These are phyloP conservation scores for Penelope pileata DNA, from an alignment of 2,113 vertebrate genomes.

Conservation along the genomic window DNA sequence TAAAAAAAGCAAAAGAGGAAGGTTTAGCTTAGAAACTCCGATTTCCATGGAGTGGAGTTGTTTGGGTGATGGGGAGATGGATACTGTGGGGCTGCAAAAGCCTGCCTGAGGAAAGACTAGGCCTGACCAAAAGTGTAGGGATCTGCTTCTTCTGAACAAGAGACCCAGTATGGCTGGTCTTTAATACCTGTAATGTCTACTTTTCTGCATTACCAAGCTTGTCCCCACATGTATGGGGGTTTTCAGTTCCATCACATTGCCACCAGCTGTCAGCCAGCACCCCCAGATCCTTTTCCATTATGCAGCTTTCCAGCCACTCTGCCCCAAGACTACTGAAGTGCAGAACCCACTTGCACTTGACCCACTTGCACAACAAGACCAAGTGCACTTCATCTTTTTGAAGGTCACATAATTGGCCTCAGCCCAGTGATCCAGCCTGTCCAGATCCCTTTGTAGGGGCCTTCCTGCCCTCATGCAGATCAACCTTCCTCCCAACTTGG, in stretches of 20 bases:
- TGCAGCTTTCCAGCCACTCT: no score
- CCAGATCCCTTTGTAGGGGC: no score
- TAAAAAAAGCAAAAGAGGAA: rapidly evolving
- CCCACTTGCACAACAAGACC: no score
- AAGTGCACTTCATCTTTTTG: no score
- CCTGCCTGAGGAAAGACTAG: background rate
- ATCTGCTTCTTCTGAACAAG: background rate
- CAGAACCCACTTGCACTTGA: no score
- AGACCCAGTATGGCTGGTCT: background rate
- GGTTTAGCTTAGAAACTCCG: background rate
- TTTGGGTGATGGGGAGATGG: background rate
- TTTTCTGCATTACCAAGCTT: background rate
- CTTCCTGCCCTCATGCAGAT: no score
- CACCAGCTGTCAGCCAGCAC: no score
- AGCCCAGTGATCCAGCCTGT: no score
- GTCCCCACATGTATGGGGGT: background rate
- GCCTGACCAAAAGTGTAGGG: rapidly evolving
- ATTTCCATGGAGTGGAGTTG: background rate
- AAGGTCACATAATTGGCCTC: no score
- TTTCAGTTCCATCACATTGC: background rate
- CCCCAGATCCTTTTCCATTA: no score
- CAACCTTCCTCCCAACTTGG: no score
- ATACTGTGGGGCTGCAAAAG: background rate
- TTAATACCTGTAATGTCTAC: background rate
- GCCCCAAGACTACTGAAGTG: no score